Base-by-base conservation (phyloP, 2,113 vertebrate genomes). In the Paracanthobrama guichenoti region DNA sequence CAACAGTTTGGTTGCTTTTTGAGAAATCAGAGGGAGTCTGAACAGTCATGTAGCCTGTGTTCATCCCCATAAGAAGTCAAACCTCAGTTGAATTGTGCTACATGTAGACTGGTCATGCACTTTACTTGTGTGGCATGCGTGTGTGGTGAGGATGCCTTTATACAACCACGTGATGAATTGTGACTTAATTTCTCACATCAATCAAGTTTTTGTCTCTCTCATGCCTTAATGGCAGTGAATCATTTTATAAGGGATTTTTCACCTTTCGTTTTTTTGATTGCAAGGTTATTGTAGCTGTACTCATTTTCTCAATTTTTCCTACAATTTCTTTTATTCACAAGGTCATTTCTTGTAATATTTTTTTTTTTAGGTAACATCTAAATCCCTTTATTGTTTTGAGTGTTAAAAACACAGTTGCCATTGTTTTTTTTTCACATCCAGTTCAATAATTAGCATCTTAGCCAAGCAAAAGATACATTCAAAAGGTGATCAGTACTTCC, bases 71-170 rank as follows among this genome's bases (percentile, higher is more conserved):
- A 76, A 74, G 20, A 77, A 9, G 18, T 64, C 12, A 67, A 67
- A 67, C 82, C 60, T 86, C 73, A 48, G 53, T 71, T 31, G 1
- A 39, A 12, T 48, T 55, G 48, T 16, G 50, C 80, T 42, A 3
- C 69, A 57, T 83, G 64, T 78, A 62, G 71, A 82, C 16, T 42
- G 18, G 46, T 84, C 48, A 69, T 78, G 50, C 82, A 84, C 71
- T 87, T 82, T 76, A 78, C 53, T 71, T 24, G 50, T 71, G 78
- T 50, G 42, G 50, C 48, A 26, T 66, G 59, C 48, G 31, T 78
- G 42, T 82, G 20, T 53, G 73, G 3, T 72, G 55, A 81, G 28
- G 55, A 55, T 48, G 78, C 59, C 16, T 85, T 55, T 46, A 50
- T 66, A 64, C 39, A 78, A 10, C 12, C 3, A 16, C 13, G 59